Base-by-base conservation (phyloP, 2,797 vertebrate species). In the Pantherophis vulpinus region DNA sequence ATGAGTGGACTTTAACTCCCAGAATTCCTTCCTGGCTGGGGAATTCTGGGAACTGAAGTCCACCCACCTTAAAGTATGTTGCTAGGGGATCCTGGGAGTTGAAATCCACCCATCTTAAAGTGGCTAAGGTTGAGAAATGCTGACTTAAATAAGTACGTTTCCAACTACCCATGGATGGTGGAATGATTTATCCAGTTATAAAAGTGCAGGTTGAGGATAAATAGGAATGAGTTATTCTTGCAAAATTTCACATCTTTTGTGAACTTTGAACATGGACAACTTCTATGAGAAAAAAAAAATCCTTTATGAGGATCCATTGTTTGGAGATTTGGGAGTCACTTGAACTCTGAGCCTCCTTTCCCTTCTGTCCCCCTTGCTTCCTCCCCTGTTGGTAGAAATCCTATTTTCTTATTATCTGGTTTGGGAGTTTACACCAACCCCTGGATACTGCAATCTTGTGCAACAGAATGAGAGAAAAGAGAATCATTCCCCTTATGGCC, bases 381-480 rank as follows among this genome's bases (percentile, higher is more conserved):
- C 89, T 4, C 8, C 27, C 12, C 20, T 18, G 37, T 47, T 51
- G 3, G 11, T 14, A 8, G 16, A 27, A 3, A 27, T 74, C 54
- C 90, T 14, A 25, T 56, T 90, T 90, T 55, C 8, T 95, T 95
- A 98, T 98, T 98, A 99, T 98, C 98, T 98, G 98, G 96, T 97
- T 98, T 97, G 95, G 97, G 98, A 97, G 97, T 96, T 98, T 98
- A 96, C 97, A 90, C 37, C 97, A 96, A 95, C 96, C 94, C 95
- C 96, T 97, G 97, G 97, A 91, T 95, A 97, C 93, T 97, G 97
- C 66, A 98, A 95, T 47, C 89, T 96, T 95, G 86, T 9, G 16
- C 42, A 55, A 92, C 13, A 87, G 11, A 56, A 83, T 0, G 25
- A 89, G 13, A 51, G 23, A 51, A 51, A 59, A 51, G 25, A 14